A percentile compares a stretch with the other conserved stretches of the same genome.
Conservation (phyloP, 2,888 invertebrate species). For the Aphrophora alni region DNA sequence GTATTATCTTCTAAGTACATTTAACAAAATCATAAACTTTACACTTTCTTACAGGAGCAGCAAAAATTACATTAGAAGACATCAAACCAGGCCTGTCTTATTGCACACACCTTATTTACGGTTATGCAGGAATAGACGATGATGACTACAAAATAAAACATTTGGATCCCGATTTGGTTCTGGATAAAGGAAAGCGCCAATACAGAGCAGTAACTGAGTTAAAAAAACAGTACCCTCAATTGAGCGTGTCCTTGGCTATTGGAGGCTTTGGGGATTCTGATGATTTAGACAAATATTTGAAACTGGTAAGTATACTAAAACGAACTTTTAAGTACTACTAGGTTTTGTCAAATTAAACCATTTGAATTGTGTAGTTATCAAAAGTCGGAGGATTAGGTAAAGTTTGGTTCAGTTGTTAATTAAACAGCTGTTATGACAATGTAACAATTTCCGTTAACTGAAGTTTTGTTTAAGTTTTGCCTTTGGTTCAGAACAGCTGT, state of each 20-base stretch:
- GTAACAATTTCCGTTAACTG: too few relatives aligned
- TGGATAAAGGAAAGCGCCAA: constrained; percentile 71
- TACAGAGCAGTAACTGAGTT: constrained; percentile 74
- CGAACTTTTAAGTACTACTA: too few relatives aligned
- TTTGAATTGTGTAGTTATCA: too few relatives aligned
- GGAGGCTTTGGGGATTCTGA: constrained; percentile 78
- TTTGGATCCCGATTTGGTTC: constrained; percentile 73
- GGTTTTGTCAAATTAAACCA: too few relatives aligned
- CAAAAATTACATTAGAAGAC: constrained; percentile 74
- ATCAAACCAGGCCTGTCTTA: constrained; percentile 76
- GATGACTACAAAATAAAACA: constrained; percentile 73
- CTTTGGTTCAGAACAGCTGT: too few relatives aligned
- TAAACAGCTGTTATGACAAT: too few relatives aligned
- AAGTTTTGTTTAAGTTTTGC: too few relatives aligned
- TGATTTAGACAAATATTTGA: constrained; percentile 50
- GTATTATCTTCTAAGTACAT: too few relatives aligned
- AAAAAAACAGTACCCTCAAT: constrained; percentile 71
- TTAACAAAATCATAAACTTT: too few relatives aligned
- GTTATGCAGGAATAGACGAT: constrained; percentile 75
- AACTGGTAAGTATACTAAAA: constrained; percentile 48
- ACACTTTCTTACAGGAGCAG: constrained; percentile 68
- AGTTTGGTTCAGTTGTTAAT: too few relatives aligned
- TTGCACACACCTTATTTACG: constrained; percentile 81
- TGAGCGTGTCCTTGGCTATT: constrained; percentile 76
- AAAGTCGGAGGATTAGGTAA: too few relatives aligned